A percentile compares a stretch with the other conserved stretches of the same genome.
Evolutionary conservation across 2,113 vertebrate genomes (phyloP).

Genomic region (Isichthys henryi): DNA sequence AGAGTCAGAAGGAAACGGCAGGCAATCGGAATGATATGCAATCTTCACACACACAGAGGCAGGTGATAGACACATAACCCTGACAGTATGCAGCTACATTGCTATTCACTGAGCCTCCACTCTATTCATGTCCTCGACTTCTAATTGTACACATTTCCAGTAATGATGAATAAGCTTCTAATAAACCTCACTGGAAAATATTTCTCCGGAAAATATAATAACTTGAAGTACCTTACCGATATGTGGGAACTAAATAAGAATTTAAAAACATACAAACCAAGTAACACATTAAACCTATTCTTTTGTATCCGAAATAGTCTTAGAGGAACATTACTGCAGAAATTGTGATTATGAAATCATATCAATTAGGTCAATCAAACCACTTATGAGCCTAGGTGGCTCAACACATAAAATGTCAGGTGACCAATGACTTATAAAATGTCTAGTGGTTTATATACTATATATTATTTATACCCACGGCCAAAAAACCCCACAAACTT

Average conservation of each 20-base stretch:
- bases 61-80: background rate
- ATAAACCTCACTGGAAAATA: background rate
- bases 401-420: background rate
- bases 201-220: background rate
- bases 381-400: background rate
- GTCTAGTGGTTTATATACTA: background rate
- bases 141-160: background rate
- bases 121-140: background rate
- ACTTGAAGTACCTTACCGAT: background rate
- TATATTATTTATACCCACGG: background rate
- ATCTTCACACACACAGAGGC: background rate
- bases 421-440: background rate
- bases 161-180: background rate
- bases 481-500: background rate
- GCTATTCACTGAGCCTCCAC: background rate
- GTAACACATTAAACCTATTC: background rate
- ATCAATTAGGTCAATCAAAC: background rate
- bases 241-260: background rate
- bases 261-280: background rate
- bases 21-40: background rate
- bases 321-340: background rate
- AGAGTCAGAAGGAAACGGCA: background rate
- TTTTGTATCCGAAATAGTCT: background rate
- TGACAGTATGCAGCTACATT: background rate
- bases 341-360: background rate